phyloP scores from a whole-genome alignment of 64 coral and sea anemone genomes.

The Anthopleura sola region DNA sequence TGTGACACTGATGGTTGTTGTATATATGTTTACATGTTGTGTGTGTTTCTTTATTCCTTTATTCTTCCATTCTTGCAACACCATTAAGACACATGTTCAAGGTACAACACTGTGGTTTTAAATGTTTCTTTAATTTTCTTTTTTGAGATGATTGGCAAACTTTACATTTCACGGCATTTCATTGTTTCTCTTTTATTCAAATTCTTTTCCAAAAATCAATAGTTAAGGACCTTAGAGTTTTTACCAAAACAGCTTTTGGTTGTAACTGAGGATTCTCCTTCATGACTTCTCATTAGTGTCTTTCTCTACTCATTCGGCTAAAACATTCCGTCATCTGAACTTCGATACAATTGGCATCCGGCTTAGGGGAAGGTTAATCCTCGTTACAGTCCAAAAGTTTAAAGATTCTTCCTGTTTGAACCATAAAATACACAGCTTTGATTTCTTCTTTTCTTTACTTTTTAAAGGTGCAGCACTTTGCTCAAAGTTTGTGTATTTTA shows the following conservation, averaged over 20 bases:
- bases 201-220: background rate
- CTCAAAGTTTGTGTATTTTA: background rate
- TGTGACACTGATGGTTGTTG: no score
- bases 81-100: constrained; percentile 5
- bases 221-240: background rate
- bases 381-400: background rate
- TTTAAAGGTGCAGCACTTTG: background rate
- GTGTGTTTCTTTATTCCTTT: no score
- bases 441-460: background rate
- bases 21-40: no score
- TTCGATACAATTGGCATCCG: background rate
- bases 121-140: background rate
- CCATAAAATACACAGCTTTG: constrained; percentile 2
- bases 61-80: background rate
- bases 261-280: background rate
- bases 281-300: background rate
- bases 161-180: background rate
- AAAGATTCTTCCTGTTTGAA: background rate
- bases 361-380: constrained; percentile 11
- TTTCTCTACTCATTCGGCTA: background rate
- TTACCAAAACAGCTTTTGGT: background rate
- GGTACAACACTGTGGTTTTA: background rate
- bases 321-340: background rate
- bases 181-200: background rate
- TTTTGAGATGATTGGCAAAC: background rate